phyloP scores from a whole-genome alignment of 2,113 vertebrate species.

The Psephotus haematonotus region DNA sequence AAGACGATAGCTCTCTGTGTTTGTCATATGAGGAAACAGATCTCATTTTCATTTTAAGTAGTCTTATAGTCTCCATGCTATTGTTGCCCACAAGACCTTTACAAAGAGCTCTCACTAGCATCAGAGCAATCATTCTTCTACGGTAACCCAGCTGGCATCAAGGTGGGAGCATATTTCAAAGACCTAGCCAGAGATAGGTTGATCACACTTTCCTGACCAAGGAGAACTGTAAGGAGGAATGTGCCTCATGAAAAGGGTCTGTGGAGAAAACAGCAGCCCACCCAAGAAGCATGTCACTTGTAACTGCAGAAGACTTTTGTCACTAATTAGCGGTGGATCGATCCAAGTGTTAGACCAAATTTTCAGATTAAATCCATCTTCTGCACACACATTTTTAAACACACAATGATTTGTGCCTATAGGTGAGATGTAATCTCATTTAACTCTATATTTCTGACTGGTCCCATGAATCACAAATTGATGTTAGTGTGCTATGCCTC shows the following conservation, averaged over 20 bases:
- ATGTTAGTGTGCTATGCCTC: neutral
- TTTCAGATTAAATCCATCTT: neutral
- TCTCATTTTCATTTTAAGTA: neutral
- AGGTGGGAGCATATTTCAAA: neutral
- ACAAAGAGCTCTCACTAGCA: neutral
- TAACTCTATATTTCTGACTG: neutral
- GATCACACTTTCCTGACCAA: neutral
- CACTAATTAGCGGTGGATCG: neutral
- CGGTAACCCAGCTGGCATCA: neutral
- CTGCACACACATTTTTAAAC: neutral
- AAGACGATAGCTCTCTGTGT: neutral
- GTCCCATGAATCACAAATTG: neutral
- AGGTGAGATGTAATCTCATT: neutral
- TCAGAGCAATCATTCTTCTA: neutral
- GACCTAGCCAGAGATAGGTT: neutral
- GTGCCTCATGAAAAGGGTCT: neutral
- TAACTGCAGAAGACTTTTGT: neutral
- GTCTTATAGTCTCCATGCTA: neutral
- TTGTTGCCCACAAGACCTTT: neutral
- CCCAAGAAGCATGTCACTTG: neutral
- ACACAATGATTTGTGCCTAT: neutral
- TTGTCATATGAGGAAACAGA: neutral
- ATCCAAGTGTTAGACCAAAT: neutral
- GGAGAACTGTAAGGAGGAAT: neutral
- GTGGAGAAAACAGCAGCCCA: neutral